Evolutionary conservation across 1,140 invertebrate genomes (phyloP), one percentile per base, ranked within the genome.

Genomic region (Cydia pomonella): DNA sequence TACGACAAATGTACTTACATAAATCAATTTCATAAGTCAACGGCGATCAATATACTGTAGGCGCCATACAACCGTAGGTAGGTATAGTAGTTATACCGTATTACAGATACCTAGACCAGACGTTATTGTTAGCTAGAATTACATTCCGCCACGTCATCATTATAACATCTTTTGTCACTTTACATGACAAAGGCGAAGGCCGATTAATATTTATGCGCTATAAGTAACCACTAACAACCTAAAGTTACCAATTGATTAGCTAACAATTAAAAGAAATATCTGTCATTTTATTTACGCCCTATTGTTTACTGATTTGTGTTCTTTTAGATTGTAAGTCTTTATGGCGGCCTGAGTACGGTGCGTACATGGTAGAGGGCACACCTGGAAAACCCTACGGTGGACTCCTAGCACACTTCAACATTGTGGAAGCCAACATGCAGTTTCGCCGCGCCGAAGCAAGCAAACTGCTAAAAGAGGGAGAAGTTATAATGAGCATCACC

Each of bases 301-400:
- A 44, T 44, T 44, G 41, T 44, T 44, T 16, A 44, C 33, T 44
- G 41, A 44, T 44, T 50, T 50, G 16, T 50, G n/a, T 12, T 59
- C n/a, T 83, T 90, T 85, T 87, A 94, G 95, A 94, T 84, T 96
- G 97, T 6, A 97, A 97, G 86, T 98, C 97, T 3, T 90, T 99
- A 21, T 99, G 99, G 99, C 95, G 98, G 72, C 99, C 99, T 18
- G 99, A 99, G 94, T 99, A 99, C 95, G 99, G 97, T 29, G 96
- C 97, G 66, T 99, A 99, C 85, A 99, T 99, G 99, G 95, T 99
- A 66, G 99, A 99, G 94, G 99, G 99, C n/a, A 99, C 99, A 1
- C 99, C 99, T 18, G 99, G 99, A 10, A 96, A 97, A 86, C 99
- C 99, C 0, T 98, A 98, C 85, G 97, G 97, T 33, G 97, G 98